A percentile compares a stretch with the other conserved stretches of the same genome.
phyloP scores from a whole-genome alignment of 2,888 invertebrate genomes.

The Parasteatoda lunata region DNA sequence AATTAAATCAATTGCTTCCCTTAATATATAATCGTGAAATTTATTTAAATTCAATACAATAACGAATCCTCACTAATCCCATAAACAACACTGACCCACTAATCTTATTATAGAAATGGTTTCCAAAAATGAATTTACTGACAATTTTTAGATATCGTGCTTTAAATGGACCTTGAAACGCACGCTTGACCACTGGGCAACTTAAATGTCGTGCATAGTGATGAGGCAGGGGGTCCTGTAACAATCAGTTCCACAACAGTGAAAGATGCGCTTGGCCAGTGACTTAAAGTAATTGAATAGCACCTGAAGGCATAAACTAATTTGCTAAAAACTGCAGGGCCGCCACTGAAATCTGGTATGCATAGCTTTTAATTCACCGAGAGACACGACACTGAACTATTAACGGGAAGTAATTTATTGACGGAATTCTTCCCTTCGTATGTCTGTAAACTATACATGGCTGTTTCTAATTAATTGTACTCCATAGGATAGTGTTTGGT shows the following conservation, averaged over 20 bases:
- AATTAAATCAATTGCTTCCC: too few species aligned
- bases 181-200: constrained; percentile 54
- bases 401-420: neutral
- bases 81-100: neutral
- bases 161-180: constrained; percentile 27
- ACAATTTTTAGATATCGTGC: constrained; percentile 1
- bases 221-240: neutral
- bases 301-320: neutral
- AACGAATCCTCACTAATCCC: neutral
- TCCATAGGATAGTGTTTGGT: too few species aligned
- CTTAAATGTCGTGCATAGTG: constrained; percentile 16
- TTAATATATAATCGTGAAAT: too few species aligned
- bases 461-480: too few species aligned
- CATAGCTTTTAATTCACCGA: neutral
- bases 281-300: neutral
- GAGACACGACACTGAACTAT: neutral
- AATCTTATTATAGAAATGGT: neutral
- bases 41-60: too few species aligned
- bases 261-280: constrained; percentile 2
- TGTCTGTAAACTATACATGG: too few species aligned
- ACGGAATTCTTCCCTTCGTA: neutral
- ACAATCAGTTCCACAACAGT: constrained; percentile 40
- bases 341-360: neutral
- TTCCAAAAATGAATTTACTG: neutral
- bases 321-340: neutral